These are phyloP conservation scores for Brachionus asplanchnoidis DNA, from an alignment of 1,140 invertebrate genomes.

Conservation along the genomic window DNA sequence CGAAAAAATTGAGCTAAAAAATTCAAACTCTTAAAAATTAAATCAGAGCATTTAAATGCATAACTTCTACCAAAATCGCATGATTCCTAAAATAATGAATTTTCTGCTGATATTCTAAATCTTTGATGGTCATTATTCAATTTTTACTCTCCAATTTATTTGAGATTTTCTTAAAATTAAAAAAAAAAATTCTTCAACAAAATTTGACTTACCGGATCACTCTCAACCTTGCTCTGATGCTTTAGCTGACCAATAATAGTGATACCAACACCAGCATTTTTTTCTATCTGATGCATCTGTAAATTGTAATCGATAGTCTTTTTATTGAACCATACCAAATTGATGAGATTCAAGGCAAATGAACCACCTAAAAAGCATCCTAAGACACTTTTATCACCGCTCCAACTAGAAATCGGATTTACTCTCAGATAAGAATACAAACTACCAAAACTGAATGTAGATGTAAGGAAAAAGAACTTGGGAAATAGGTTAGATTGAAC, in stretches of 20 bases:
- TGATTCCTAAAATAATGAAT: no score
- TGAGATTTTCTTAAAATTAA: no score
- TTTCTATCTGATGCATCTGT: constrained; percentile 33
- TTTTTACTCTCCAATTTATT: no score
- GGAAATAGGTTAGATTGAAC: constrained; percentile 22
- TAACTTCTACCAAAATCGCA: no score
- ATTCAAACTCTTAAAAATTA: no score
- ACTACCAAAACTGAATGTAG: constrained; percentile 19
- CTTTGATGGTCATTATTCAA: no score
- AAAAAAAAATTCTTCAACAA: neutral
- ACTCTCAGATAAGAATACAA: neutral
- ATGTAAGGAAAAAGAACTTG: neutral
- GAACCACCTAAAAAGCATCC: neutral
- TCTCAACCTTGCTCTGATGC: neutral
- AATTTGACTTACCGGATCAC: neutral
- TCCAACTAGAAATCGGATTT: neutral
- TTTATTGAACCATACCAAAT: constrained; percentile 11
- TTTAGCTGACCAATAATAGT: constrained; percentile 28
- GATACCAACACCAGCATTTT: constrained; percentile 24
- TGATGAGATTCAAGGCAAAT: neutral
- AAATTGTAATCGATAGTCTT: constrained; percentile 17
- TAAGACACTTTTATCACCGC: neutral
- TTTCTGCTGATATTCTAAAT: no score
- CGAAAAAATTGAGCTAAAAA: no score
- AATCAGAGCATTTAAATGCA: no score